Evolutionary conservation across 2,113 vertebrate genomes (phyloP).

Genomic region (Mohoua ochrocephala): DNA sequence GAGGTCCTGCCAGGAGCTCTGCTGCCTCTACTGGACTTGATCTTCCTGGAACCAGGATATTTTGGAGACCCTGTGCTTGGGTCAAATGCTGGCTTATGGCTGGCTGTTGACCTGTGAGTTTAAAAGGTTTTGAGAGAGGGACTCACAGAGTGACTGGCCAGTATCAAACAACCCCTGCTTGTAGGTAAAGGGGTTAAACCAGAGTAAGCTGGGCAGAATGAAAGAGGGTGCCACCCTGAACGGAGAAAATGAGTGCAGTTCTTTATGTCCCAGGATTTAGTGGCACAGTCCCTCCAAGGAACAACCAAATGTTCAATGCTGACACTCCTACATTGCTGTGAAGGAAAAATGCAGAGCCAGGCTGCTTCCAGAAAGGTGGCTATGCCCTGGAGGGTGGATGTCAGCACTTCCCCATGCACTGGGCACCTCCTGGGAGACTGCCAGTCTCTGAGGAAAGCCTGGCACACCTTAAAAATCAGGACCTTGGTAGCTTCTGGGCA

Average conservation of each 20-base stretch:
- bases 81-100: background rate
- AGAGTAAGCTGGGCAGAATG: background rate
- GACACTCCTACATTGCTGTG: background rate
- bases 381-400: background rate
- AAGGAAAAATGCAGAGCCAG: background rate
- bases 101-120: background rate
- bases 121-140: background rate
- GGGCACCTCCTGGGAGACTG: background rate
- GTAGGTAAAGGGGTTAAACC: background rate
- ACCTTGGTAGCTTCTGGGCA: background rate
- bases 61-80: background rate
- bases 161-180: background rate
- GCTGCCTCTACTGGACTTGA: background rate
- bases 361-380: fast-evolving
- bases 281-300: background rate
- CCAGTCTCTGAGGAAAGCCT: background rate
- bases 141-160: background rate
- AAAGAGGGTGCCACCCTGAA: background rate
- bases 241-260: background rate
- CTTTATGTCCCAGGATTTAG: background rate
- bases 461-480: background rate
- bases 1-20: background rate
- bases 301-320: background rate
- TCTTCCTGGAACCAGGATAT: background rate
- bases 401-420: background rate